Conservation (phyloP, 2,797 vertebrate species). For the Neostethus bicornis region DNA sequence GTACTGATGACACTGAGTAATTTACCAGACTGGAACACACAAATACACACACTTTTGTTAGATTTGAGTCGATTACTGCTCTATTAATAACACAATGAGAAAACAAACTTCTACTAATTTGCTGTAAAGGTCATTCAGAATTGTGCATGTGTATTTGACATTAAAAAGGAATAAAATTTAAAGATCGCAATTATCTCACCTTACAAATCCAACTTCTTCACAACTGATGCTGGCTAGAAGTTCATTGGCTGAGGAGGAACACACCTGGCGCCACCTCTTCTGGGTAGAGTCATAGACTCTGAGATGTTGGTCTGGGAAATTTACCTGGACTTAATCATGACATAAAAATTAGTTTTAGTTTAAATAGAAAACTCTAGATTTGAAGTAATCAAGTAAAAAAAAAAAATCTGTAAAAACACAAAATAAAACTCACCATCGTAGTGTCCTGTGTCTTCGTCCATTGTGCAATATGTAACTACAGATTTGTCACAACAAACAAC, state of each 20-base stretch:
- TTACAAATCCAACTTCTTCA: slow-evolving; percentile 92
- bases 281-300: slow-evolving; percentile 84
- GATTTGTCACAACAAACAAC: slow-evolving; percentile 15
- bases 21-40: slow-evolving; percentile 78
- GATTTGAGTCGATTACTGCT: background rate
- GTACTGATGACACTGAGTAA: slow-evolving; percentile 78
- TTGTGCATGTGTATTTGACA: no score
- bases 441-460: slow-evolving; percentile 80
- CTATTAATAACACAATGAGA: background rate
- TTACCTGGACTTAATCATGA: slow-evolving; percentile 85
- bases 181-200: slow-evolving; percentile 65
- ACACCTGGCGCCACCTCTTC: slow-evolving; percentile 86
- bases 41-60: slow-evolving; percentile 21
- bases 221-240: slow-evolving; percentile 87
- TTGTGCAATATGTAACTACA: slow-evolving; percentile 79
- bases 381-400: background rate
- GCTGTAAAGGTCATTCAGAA: no score
- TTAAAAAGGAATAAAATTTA: background rate
- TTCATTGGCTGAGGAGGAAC: slow-evolving; percentile 84
- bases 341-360: background rate
- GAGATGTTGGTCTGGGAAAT: slow-evolving; percentile 82
- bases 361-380: background rate
- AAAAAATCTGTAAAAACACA: background rate
- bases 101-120: no score
- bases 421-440: slow-evolving; percentile 79